Evolutionary conservation across 2,888 invertebrate genomes (phyloP).

Genomic region (Anaspis maculata): DNA sequence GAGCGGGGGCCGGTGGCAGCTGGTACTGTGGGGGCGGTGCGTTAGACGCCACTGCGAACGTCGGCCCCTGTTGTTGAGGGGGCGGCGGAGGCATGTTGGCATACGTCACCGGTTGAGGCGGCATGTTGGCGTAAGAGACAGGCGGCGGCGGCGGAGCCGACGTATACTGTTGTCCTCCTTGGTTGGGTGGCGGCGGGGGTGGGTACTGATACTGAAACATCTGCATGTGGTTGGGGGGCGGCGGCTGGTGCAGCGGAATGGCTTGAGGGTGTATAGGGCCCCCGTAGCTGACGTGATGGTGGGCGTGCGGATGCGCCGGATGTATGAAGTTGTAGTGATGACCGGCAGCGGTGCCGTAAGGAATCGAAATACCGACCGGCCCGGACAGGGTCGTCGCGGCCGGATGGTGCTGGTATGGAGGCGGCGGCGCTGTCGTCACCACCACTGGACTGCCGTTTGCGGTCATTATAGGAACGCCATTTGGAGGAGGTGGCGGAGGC

Average conservation of each 20-base stretch:
- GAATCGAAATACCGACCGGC: conserved; percentile 52
- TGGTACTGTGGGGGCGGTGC: conserved; percentile 25
- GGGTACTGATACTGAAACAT: conserved; percentile 48
- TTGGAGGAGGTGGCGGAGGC: conserved; percentile 34
- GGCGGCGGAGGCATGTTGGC: conserved; percentile 14
- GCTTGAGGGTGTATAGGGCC: conserved; percentile 47
- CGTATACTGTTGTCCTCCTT: too few relatives aligned
- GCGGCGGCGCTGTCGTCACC: conserved; percentile 49
- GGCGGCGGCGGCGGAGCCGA: conserved; percentile 27
- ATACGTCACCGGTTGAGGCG: not conserved
- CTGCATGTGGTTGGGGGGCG: conserved; percentile 44
- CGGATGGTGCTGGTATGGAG: conserved; percentile 47
- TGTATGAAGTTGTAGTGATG: conserved; percentile 61
- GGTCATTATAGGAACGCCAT: conserved; percentile 29
- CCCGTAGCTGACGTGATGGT: conserved; percentile 45
- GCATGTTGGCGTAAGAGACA: conserved; percentile 23
- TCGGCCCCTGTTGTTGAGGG: conserved; percentile 14
- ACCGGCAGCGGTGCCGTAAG: conserved; percentile 53
- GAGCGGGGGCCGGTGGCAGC: conserved; percentile 44
- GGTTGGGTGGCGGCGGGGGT: conserved; percentile 25
- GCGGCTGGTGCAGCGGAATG: conserved; percentile 41
- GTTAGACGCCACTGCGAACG: conserved; percentile 3
- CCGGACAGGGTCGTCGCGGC: conserved; percentile 50
- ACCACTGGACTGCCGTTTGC: conserved; percentile 44
- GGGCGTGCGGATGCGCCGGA: conserved; percentile 52